phyloP scores from a whole-genome alignment of 2,113 vertebrate genomes.

The Astur gentilis region DNA sequence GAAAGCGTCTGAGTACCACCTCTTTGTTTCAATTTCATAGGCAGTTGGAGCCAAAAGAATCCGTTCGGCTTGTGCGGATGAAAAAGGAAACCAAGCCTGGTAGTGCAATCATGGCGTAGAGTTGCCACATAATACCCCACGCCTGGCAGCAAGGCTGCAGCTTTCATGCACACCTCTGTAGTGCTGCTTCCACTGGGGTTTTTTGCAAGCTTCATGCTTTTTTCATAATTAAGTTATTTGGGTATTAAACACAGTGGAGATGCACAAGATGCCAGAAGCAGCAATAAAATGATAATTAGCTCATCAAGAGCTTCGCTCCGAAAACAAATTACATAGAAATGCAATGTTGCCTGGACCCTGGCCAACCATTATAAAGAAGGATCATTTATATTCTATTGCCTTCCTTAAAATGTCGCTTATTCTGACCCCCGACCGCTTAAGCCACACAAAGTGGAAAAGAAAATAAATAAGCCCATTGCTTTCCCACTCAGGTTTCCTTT shows the following conservation, averaged over 20 bases:
- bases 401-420: slow-evolving; percentile 23
- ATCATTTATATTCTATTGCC: slow-evolving; percentile 63
- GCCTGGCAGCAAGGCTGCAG: neutral
- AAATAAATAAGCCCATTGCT: slow-evolving; percentile 3
- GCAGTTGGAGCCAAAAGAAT: slow-evolving; percentile 12
- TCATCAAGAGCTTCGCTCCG: slow-evolving; percentile 67
- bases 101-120: neutral
- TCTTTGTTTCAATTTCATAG: slow-evolving; percentile 31
- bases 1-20: neutral
- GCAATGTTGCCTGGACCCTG: slow-evolving; percentile 56
- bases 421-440: slow-evolving; percentile 27
- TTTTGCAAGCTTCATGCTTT: neutral
- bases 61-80: neutral
- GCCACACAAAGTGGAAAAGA: slow-evolving; percentile 30
- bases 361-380: slow-evolving; percentile 62
- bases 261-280: slow-evolving; percentile 64
- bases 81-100: slow-evolving; percentile 10
- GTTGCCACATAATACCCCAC: neutral
- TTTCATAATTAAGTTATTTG: slow-evolving; percentile 63
- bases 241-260: slow-evolving; percentile 60
- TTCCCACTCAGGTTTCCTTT: neutral
- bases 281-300: slow-evolving; percentile 73
- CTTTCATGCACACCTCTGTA: neutral
- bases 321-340: slow-evolving; percentile 69
- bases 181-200: neutral